These are phyloP conservation scores for Slavum lentiscoides DNA, from an alignment of 2,888 invertebrate genomes.

Conservation along the genomic window DNA sequence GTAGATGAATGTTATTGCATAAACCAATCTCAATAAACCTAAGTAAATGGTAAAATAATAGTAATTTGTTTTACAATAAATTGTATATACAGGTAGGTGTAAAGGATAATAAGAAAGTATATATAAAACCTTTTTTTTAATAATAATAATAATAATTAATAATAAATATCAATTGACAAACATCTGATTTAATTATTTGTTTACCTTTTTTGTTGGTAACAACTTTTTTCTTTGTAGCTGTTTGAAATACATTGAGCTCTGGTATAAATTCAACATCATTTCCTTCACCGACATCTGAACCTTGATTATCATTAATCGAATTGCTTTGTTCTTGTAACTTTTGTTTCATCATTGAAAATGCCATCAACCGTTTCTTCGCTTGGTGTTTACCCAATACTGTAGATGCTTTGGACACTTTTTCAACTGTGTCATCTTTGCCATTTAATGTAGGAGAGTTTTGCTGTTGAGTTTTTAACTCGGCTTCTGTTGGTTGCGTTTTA, in stretches of 20 bases:
- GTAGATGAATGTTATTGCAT: slow-evolving; percentile 20
- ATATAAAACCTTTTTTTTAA: no score
- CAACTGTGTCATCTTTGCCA: slow-evolving; percentile 30
- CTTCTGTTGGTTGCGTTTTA: slow-evolving; percentile 22
- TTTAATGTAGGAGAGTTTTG: slow-evolving; percentile 5
- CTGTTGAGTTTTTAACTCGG: slow-evolving; percentile 16
- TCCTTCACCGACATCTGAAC: slow-evolving; percentile 33
- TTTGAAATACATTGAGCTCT: slow-evolving; percentile 46
- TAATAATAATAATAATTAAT: no score
- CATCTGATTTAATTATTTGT: background rate
- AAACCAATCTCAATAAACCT: slow-evolving; percentile 19
- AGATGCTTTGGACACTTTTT: slow-evolving; percentile 39
- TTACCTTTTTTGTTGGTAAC: slow-evolving; percentile 47
- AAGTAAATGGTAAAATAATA: slow-evolving; percentile 35
- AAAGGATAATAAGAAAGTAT: background rate
- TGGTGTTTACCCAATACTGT: slow-evolving; percentile 55
- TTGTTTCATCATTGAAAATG: slow-evolving; percentile 55
- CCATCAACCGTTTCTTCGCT: slow-evolving; percentile 55
- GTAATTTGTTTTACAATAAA: background rate
- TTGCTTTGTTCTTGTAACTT: slow-evolving; percentile 51
- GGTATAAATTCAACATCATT: slow-evolving; percentile 47
- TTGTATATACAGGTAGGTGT: background rate
- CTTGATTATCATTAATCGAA: slow-evolving; percentile 23
- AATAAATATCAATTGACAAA: background rate
- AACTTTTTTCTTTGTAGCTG: slow-evolving; percentile 44